These are phyloP conservation scores for Poecilia wingei DNA, from an alignment of 2,797 vertebrate genomes.

Conservation along the genomic window DNA sequence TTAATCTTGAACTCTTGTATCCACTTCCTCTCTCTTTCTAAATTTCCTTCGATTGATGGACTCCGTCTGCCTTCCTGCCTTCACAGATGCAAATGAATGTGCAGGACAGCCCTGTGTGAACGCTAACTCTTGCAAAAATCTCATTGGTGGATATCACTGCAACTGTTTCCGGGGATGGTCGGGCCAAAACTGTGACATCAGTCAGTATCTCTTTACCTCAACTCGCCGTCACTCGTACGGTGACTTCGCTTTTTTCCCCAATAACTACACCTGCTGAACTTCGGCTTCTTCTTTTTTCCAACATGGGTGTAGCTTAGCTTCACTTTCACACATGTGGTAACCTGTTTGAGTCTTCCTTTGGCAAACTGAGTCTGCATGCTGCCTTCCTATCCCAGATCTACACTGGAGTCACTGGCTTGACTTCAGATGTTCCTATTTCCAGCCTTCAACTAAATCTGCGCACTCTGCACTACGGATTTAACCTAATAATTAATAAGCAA, in stretches of 20 bases:
- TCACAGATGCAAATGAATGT: constrained; percentile 98
- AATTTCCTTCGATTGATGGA: constrained; percentile 48
- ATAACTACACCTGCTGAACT: constrained; percentile 19
- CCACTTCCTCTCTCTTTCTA: constrained; percentile 12
- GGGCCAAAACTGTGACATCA: constrained; percentile 96
- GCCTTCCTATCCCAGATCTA: constrained; percentile 8
- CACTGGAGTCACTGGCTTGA: constrained; percentile 15
- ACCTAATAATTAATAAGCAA: neutral
- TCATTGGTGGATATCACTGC: constrained; percentile 99
- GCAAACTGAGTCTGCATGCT: constrained; percentile 56
- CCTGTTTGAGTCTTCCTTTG: constrained; percentile 36
- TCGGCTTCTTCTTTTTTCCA: constrained; percentile 39
- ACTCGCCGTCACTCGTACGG: constrained; percentile 38
- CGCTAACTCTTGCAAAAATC: constrained; percentile 98
- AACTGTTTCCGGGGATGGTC: constrained; percentile 96
- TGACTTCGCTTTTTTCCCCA: constrained; percentile 2
- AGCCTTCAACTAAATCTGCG: constrained; percentile 36
- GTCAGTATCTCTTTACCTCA: constrained; percentile 87
- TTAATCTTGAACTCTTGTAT: constrained; percentile 19
- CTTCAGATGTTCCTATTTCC: constrained; percentile 48
- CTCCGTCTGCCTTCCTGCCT: constrained; percentile 67
- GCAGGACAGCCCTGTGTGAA: constrained; percentile 91
- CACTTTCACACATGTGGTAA: constrained; percentile 56
- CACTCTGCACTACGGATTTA: constrained; percentile 12
- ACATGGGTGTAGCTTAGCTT: constrained; percentile 35